These are phyloP conservation scores for Arrhamphus sclerolepis DNA, from an alignment of 2,797 vertebrate species.

Conservation along the genomic window DNA sequence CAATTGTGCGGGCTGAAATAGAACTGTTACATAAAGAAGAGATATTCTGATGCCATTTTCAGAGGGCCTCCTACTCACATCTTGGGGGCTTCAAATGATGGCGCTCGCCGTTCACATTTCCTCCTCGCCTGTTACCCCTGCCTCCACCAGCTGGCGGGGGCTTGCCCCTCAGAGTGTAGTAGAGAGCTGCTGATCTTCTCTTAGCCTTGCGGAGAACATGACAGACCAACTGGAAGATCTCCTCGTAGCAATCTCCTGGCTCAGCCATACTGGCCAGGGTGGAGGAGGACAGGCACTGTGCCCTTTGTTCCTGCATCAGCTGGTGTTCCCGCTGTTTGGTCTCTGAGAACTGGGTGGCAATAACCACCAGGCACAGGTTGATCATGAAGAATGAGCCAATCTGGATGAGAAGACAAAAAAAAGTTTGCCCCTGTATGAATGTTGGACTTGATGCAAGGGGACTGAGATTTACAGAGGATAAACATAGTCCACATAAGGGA, in stretches of 20 bases:
- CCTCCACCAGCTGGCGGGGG: slow-evolving; percentile 65
- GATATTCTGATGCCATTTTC: slow-evolving; percentile 1
- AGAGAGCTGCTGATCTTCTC: slow-evolving; percentile 89
- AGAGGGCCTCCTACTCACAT: slow-evolving; percentile 59
- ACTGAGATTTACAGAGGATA: no score
- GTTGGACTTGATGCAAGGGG: not conserved
- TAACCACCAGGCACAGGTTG: slow-evolving; percentile 98
- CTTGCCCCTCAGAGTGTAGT: slow-evolving; percentile 87
- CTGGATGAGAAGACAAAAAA: slow-evolving; percentile 67
- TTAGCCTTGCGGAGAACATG: slow-evolving; percentile 94
- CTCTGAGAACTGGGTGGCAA: slow-evolving; percentile 97
- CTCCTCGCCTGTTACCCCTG: slow-evolving; percentile 58
- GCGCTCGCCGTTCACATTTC: slow-evolving; percentile 62
- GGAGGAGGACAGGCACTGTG: slow-evolving; percentile 92
- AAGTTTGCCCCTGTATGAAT: not conserved
- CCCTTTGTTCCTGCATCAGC: slow-evolving; percentile 97
- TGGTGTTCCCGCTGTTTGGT: slow-evolving; percentile 97
- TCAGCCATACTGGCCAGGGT: slow-evolving; percentile 93
- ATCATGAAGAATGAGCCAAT: slow-evolving; percentile 99
- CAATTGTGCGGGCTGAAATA: not conserved
- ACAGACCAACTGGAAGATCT: slow-evolving; percentile 95
- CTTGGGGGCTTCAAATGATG: slow-evolving; percentile 57
- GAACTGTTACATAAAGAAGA: slow-evolving; percentile 18
- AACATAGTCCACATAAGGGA: no score
- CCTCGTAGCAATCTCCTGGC: slow-evolving; percentile 96